Base-by-base conservation (phyloP, 2,113 vertebrate species). In the Megaceryle torquata region DNA sequence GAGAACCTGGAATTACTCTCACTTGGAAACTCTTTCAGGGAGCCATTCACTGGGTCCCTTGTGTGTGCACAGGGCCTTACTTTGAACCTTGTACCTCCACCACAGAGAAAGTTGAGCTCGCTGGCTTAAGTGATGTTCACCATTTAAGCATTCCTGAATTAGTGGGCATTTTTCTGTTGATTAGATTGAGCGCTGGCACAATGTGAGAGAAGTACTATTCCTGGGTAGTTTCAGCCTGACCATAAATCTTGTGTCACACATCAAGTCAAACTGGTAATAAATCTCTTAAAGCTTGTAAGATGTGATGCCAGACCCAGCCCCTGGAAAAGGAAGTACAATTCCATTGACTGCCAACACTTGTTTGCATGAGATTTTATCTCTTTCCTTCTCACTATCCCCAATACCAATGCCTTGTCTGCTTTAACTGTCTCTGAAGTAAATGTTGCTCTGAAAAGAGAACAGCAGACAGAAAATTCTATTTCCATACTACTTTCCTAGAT, bases 191-290 rank as follows among this genome's bases (percentile, higher is more conserved):
- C 51, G 11, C 71, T 78, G 44, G 33, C 89, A 70, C 39, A 59
- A 79, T 85, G 67, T 46, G 59, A 86, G 63, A 82, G 84, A 81
- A 89, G 74, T 70, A 68, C 75, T 94, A 61, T 68, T 93, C 92
- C 82, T 93, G 91, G 80, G 84, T 80, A 93, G 56, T 93, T 96
- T 82, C 70, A 94, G 70, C 83, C 77, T 51, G 46, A 65, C 61
- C 94, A 94, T 97, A 97, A 96, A 97, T 97, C 96, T 97, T 93
- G 60, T 88, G 88, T 77, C 90, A 83, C 74, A 92, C 88, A 94
- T 95, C 92, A 97, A 96, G 80, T 95, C 87, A 87, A 82, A 83
- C 11, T 41, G 33, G 74, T 80, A 93, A 92, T 96, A 96, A 96
- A 96, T 96, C 95, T 95, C 89, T 90, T 78, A 87, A 96, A 92